Base-by-base conservation (phyloP, 2,113 vertebrate species). In the Ornithorhynchus anatinus region DNA sequence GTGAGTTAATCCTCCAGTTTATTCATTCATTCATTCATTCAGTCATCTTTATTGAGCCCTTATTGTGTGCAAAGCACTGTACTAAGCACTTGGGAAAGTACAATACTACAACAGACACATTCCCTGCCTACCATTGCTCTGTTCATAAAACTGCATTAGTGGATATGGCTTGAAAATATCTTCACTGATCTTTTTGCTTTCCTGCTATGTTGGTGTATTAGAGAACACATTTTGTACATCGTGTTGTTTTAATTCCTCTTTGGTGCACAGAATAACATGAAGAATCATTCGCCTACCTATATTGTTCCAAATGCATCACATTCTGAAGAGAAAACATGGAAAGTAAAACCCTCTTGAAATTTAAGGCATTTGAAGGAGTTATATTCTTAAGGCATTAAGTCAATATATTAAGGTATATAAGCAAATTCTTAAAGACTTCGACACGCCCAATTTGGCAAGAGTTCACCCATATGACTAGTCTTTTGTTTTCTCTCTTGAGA, bases 341-440 rank as follows among this genome's bases (percentile, higher is more conserved):
- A 69, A 79, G 40, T 74, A 88, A 92, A 92, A 86, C 32, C 84
- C 81, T 81, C 84, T 84, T 90, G 78, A 89, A 87, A 89, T 85
- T 71, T 77, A 86, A 86, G 73, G 79, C 79, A 91, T 91, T 82
- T 86, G 71, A 77, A 82, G 69, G 82, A 79, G 76, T 88, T 89
- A 76, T 84, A 85, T 77, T 90, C 83, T 86, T 87, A 89, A 90
- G 48, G 84, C 78, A 76, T 85, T 89, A 91, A 90, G 51, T 81
- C 76, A 63, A 17, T 69, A 57, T 77, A 70, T 80, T 87, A 89
- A 90, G 23, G 60, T 72, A 77, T 59, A 73, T 63, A 86, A 84
- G 70, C 51, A 90, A 87, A 82, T 87, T 90, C 80, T 86, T 59
- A 77, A 72, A 83, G 19, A 3, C 63, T 59, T 75, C 82, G 81